Percentiles rank a stretch among this genome's conserved stretches.
phyloP scores from a whole-genome alignment of 2,888 invertebrate genomes.

The Maniola hyperantus region DNA sequence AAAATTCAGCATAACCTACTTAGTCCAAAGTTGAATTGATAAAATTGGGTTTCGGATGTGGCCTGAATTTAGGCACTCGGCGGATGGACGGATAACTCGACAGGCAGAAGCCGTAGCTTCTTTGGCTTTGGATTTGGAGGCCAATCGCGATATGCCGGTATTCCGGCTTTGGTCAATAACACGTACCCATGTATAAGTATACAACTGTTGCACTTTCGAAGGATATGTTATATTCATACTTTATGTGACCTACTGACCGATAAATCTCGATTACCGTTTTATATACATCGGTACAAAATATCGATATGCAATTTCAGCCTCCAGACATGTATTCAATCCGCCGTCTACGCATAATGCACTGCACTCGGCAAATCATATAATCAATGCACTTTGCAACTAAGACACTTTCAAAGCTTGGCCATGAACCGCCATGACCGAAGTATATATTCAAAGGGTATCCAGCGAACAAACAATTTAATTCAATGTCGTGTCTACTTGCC shows the following conservation, averaged over 20 bases:
- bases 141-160: no score
- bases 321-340: conserved; percentile 52
- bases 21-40: no score
- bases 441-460: conserved; percentile 23
- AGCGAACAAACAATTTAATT: conserved; percentile 26
- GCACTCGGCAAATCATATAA: conserved; percentile 36
- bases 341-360: conserved; percentile 54
- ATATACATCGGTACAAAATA: conserved; percentile 7
- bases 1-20: no score
- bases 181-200: neutral
- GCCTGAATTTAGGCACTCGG: no score
- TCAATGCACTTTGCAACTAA: conserved; percentile 29
- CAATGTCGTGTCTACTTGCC: conserved; percentile 14
- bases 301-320: conserved; percentile 45
- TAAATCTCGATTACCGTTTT: conserved; percentile 26
- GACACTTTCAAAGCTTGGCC: conserved; percentile 32
- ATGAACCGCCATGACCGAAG: conserved; percentile 37
- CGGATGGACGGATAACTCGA: no score
- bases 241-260: conserved; percentile 35
- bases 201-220: conserved; percentile 14
- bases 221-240: conserved; percentile 28
- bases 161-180: no score
- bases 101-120: no score
- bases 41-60: no score
- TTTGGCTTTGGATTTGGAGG: no score